Conservation (phyloP, 2,888 invertebrate genomes). For the Belgica antarctica region DNA sequence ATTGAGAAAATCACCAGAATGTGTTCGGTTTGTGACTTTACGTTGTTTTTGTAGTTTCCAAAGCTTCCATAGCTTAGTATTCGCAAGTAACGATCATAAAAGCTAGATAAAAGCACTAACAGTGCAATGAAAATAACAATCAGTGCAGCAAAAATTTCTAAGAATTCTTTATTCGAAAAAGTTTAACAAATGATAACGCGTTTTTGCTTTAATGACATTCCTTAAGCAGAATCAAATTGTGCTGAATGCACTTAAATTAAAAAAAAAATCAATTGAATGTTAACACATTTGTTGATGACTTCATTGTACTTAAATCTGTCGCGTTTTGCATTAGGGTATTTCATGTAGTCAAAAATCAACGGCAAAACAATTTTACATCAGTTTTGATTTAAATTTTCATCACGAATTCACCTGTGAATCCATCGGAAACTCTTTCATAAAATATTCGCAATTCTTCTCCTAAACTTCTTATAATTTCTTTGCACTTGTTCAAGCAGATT, state of each 20-base stretch:
- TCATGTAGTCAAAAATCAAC: constrained; percentile 36
- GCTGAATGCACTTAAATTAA: constrained; percentile 44
- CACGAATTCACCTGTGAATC: not conserved
- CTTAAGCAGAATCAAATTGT: constrained; percentile 45
- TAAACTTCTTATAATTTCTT: not conserved
- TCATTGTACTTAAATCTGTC: constrained; percentile 36
- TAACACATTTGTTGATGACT: constrained; percentile 44
- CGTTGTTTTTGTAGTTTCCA: not conserved
- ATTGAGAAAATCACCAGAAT: constrained; percentile 29
- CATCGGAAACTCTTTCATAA: not conserved
- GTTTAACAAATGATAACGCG: no score
- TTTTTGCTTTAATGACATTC: no score
- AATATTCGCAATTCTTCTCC: no score
- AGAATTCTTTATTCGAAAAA: no score
- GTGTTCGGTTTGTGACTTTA: not conserved
- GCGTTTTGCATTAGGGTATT: constrained; percentile 8
- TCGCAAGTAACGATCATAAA: no score
- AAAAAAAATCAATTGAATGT: constrained; percentile 44
- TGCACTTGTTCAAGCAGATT: constrained; percentile 31
- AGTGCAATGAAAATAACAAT: no score
- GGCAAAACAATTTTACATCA: not conserved
- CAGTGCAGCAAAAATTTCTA: no score
- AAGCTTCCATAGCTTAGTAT: no score
- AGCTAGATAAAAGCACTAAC: no score
- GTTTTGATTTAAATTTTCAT: not conserved